Evolutionary conservation across 2,797 vertebrate species (phyloP), one percentile per base, ranked within the genome.

Genomic region (Gastrophryne carolinensis): DNA sequence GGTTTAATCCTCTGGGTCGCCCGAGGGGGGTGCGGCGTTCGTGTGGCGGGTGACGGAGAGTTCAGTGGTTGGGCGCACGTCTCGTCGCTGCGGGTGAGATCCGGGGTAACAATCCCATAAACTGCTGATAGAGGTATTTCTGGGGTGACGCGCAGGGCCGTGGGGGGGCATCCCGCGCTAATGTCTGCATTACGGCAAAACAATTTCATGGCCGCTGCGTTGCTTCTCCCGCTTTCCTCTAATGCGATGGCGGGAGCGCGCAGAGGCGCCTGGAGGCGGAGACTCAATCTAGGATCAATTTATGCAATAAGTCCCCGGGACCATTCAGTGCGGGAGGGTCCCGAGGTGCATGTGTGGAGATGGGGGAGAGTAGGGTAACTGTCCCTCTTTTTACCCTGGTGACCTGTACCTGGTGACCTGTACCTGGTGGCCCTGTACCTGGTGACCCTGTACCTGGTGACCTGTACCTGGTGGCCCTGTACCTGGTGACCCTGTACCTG

Each of bases 41-140:
- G 29, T 64, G 24, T 64, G 44, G 29, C 21, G 56, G 64, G 64
- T 67, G 64, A 67, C 52, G 26, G 52, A 34, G 37, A 53, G 64
- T 67, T 67, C 64, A 67, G 27, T 52, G 37, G 34, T 67, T 34
- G 4, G 1, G 17, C 1, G 62, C 39, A 44, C 19, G 5, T 52
- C 19, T 21, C 9, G 19, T 10, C n/a, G 37, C 3, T 32, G 17
- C n/a, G 60, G 4, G 34, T 17, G 34, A 35, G 58, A n/a, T 27
- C 26, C 8, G 29, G 17, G 8, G 21, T 49, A n/a, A 65, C 26
- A 29, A 49, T 65, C 50, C 41, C 15, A 12, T 35, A 47, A 53
- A 30, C 19, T 1, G 19, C 24, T 67, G 63, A 24, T 17, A 26
- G 61, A 41, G 8, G 10, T 9, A 8, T 49, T 49, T 21, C 62